Conservation (phyloP, 2,113 vertebrate genomes). For the Oreochromis aureus region DNA sequence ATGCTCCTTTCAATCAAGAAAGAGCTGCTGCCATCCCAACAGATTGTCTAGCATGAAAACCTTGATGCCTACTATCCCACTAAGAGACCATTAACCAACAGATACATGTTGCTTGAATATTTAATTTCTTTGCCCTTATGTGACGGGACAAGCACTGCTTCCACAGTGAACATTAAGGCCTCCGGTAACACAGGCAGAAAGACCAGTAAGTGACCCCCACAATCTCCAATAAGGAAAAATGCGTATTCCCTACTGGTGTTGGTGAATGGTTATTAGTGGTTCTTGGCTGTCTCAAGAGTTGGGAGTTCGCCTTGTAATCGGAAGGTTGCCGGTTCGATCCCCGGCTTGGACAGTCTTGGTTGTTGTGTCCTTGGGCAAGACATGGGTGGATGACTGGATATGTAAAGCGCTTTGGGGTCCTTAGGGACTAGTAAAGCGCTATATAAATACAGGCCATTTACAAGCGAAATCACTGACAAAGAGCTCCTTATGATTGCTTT, state of each 20-base stretch:
- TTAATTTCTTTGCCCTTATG: background rate
- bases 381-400: too few relatives aligned
- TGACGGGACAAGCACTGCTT: background rate
- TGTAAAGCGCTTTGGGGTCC: too few relatives aligned
- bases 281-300: background rate
- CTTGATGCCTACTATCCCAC: background rate
- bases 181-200: background rate
- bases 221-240: background rate
- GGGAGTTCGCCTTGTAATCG: too few relatives aligned
- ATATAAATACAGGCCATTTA: too few relatives aligned
- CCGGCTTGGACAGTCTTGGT: too few relatives aligned
- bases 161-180: background rate
- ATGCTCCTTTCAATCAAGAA: background rate
- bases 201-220: background rate
- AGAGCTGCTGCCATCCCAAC: background rate
- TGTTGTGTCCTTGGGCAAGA: too few relatives aligned
- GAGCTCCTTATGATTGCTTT: background rate
- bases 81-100: background rate
- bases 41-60: background rate
- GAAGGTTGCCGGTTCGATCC: too few relatives aligned
- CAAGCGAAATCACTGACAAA: background rate
- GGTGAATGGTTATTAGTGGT: background rate
- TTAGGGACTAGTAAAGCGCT: too few relatives aligned
- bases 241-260: fast-evolving
- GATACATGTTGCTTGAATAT: background rate